Evolutionary conservation across 2,113 vertebrate genomes (phyloP), one percentile per base, ranked within the genome.

Genomic region (Tetrao urogallus): DNA sequence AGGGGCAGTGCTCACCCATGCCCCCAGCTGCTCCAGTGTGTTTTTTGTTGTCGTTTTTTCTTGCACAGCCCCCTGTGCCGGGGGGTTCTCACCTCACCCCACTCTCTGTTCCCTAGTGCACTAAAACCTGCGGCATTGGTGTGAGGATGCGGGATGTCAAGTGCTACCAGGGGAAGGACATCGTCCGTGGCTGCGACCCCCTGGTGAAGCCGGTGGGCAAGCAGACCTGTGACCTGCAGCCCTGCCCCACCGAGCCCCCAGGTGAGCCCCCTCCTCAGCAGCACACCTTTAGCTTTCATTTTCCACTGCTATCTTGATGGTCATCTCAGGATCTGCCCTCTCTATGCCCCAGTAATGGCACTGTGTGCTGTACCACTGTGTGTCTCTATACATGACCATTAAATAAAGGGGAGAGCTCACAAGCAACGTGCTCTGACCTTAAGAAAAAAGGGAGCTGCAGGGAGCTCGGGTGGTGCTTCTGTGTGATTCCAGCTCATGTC

Each of bases 131-230:
- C 0, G 99, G 99, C 2, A 98, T 98, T 2, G 99, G 99, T 0
- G 98, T 99, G 92, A 91, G 99, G 90, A 99, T 99, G 99, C 97
- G 99, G 5, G 99, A 99, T 1, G 99, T 99, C 66, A 99, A 99
- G 93, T 99, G 99, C 86, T 99, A 99, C 97, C 99, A 99, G 95
- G 98, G 98, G 27, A 97, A 98, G 17, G 99, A 99, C 96, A 97
- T 99, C 6, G 98, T 99, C 38, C 98, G 99, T 4, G 99, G 99
- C 83, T 99, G 99, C 0, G 99, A 99, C 97, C 98, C 99, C 0
- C 97, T 99, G 77, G 98, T 99, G 94, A 99, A 99, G 84, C 99
- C 99, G 0, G 98, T 99, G 4, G 98, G 98, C 93, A 99, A 99
- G 64, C 99, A 99, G 97, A 99, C 98, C 57, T 99, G 99, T 3